Conservation (phyloP, 2,888 invertebrate genomes). For the Steinernema carpocapsae region DNA sequence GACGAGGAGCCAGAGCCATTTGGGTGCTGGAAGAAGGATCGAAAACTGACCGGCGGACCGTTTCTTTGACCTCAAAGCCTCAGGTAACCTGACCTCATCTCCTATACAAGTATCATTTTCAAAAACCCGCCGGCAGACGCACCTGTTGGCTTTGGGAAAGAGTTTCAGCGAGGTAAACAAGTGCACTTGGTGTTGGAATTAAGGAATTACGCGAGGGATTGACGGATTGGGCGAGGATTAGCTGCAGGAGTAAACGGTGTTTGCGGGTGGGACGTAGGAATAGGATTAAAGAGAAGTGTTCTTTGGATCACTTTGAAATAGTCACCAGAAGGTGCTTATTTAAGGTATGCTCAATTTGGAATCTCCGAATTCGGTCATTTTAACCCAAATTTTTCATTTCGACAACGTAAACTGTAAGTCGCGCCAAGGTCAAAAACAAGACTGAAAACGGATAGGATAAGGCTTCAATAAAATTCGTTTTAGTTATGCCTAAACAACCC, state of each 20-base stretch:
- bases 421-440: no score
- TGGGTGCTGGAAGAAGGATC: not conserved
- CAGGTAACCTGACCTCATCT: no score
- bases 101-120: not conserved
- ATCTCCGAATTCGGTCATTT: no score
- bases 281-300: not conserved
- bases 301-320: not conserved
- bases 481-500: no score
- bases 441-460: no score
- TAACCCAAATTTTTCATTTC: no score
- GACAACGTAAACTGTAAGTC: no score
- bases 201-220: constrained; percentile 26
- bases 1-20: not conserved
- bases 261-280: not conserved
- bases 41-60: no score
- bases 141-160: not conserved
- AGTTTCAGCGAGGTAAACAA: constrained; percentile 11
- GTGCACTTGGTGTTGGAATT: constrained; percentile 24
- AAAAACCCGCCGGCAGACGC: constrained; percentile 3
- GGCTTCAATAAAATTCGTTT: no score
- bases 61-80: no score
- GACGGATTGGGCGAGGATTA: constrained; percentile 9
- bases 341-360: no score
- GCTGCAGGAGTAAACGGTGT: constrained; percentile 11
- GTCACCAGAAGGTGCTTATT: not conserved